phyloP scores from a whole-genome alignment of 2,888 invertebrate species.

The Tenodera sinensis region DNA sequence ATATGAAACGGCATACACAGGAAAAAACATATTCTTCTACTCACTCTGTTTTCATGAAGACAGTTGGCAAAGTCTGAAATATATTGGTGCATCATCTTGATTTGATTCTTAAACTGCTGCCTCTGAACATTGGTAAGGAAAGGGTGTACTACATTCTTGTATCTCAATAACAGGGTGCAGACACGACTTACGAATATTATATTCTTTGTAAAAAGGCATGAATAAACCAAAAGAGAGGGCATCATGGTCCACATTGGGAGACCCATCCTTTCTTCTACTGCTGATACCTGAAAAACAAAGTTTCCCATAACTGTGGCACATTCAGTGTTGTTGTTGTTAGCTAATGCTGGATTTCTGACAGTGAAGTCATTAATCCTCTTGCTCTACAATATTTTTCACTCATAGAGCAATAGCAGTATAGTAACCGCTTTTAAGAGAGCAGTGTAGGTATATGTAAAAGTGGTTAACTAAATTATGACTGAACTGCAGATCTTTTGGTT shows the following conservation, averaged over 20 bases:
- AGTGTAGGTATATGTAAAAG: no score
- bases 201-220: slow-evolving; percentile 37
- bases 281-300: background rate
- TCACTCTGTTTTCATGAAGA: background rate
- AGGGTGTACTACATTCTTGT: slow-evolving; percentile 28
- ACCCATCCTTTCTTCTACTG: background rate
- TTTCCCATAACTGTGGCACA: no score
- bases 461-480: no score
- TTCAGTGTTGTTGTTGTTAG: no score
- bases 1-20: no score
- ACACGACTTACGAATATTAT: slow-evolving; percentile 39
- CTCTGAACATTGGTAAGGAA: background rate
- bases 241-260: slow-evolving; percentile 36
- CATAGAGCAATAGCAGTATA: no score
- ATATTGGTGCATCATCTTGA: background rate
- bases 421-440: no score
- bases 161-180: slow-evolving; percentile 39
- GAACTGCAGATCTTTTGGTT: no score
- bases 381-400: no score
- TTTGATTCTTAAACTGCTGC: background rate
- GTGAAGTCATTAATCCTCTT: no score
- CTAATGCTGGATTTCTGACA: no score
- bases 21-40: background rate
- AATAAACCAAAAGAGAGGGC: slow-evolving; percentile 41
- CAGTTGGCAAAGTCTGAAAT: background rate